Evolutionary conservation across 2,888 invertebrate genomes (phyloP), one percentile per base, ranked within the genome.

Genomic region (Lamellibrachia columna): DNA sequence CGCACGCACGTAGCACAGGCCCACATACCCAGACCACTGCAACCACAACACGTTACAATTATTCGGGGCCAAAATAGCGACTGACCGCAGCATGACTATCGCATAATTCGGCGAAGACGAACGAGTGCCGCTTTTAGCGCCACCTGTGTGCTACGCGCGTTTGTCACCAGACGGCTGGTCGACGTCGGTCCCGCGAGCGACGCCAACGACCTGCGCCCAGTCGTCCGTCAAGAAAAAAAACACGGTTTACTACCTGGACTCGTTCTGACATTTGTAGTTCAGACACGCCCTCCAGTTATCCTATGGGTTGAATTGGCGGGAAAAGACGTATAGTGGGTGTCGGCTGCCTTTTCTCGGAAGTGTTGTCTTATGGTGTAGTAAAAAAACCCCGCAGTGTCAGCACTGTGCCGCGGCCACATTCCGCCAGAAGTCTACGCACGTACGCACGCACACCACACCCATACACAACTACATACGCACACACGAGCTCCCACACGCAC

Each of bases 81-180:
- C 22, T 75, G 75, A 75, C 75, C 75, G 75, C 75, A 75, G 22
- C 75, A 75, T 75, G n/a, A 75, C 75, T 75, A 75, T n/a, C 75
- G 75, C 75, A 75, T 75, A 75, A 22, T 75, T 75, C 22, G 40
- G 40, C 75, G 75, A 22, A 75, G 75, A 75, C 75, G 75, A 75
- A 22, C 22, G 22, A n/a, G 22, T 6, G 22, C 6, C 75, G 75
- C 55, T 6, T 9, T 7, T 55, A 6, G 22, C 75, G 15, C 75
- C 22, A 75, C 75, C 75, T 75, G 75, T 75, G 15, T 22, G 75
- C n/a, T 11, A n/a, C 6, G 22, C 75, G 22, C 75, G 75, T 3
- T 7, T 75, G 75, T 15, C 75, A 75, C 75, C 22, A 75, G 75
- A 15, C 75, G 75, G 75, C 75, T 22, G 75, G 75, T 75, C 75